Percentiles rank a stretch among this genome's conserved stretches.
Conservation (phyloP, 2,888 invertebrate genomes). For the Steinernema carpocapsae region DNA sequence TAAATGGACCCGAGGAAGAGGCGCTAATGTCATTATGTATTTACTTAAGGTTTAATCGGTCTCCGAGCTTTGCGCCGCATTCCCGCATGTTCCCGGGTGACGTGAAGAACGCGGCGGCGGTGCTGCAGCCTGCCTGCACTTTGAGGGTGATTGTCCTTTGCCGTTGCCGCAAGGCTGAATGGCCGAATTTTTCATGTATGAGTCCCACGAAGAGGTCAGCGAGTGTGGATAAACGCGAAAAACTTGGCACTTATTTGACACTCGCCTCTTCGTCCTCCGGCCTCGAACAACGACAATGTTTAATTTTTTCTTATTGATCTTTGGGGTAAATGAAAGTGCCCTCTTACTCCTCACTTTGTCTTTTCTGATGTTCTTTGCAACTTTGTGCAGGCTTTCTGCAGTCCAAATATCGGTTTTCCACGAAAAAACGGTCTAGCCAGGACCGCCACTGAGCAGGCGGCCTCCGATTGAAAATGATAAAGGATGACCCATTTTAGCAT, state of each 20-base stretch:
- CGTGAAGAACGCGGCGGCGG: constrained; percentile 4
- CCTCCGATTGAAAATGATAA: not conserved
- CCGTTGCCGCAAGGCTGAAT: not conserved
- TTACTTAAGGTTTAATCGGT: constrained; percentile 34
- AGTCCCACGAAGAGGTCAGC: not conserved
- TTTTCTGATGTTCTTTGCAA: constrained; percentile 9
- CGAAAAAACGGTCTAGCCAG: not conserved
- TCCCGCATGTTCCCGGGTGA: not conserved
- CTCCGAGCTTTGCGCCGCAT: not conserved
- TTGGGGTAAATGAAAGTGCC: constrained; percentile 26
- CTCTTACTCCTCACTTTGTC: not conserved
- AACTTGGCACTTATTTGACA: constrained; percentile 32
- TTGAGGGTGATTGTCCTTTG: constrained; percentile 8
- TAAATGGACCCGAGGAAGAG: constrained; percentile 29
- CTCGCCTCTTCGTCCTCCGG: constrained; percentile 7
- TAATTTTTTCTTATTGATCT: constrained; percentile 35
- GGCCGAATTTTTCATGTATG: constrained; percentile 25
- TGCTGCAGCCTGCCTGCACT: constrained; percentile 6
- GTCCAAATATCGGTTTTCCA: not conserved
- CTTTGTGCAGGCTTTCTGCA: constrained; percentile 3
- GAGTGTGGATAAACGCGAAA: not conserved
- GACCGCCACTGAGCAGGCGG: constrained; percentile 15
- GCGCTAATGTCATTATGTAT: constrained; percentile 35
- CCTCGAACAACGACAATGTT: constrained; percentile 27
- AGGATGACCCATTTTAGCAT: not conserved